phyloP scores from a whole-genome alignment of 2,888 invertebrate genomes.

The Herminia tarsipennalis region DNA sequence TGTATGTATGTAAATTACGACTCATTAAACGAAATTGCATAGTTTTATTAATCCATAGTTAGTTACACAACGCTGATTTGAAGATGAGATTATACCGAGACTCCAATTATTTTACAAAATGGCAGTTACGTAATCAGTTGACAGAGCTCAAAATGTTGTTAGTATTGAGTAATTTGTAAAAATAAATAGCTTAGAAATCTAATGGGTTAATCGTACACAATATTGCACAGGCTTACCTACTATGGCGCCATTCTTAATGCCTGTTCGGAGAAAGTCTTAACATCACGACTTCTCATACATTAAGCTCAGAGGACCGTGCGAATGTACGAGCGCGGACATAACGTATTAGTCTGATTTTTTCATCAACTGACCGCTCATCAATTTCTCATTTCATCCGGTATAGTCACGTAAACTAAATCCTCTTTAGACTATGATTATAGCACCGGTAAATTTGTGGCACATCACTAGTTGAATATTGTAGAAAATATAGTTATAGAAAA shows the following conservation, averaged over 20 bases:
- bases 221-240: conserved; percentile 45
- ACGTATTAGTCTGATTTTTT: conserved; percentile 62
- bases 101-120: not conserved
- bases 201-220: conserved; percentile 43
- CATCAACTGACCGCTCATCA: conserved; percentile 70
- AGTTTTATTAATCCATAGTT: no score
- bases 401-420: conserved; percentile 43
- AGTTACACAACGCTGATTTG: no score
- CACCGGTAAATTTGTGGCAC: conserved; percentile 23
- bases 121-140: conserved; percentile 4
- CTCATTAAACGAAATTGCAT: no score
- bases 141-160: conserved; percentile 7
- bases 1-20: no score
- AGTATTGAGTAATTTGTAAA: conserved; percentile 30
- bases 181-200: conserved; percentile 41
- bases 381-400: conserved; percentile 68
- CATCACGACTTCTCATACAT: conserved; percentile 82
- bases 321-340: conserved; percentile 61
- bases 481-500: no score
- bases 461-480: no score
- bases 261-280: conserved; percentile 77
- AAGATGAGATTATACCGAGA: no score
- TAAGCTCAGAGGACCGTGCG: conserved; percentile 75
- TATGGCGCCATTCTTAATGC: conserved; percentile 70
- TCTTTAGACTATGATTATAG: conserved; percentile 44